Evolutionary conservation across 2,113 vertebrate genomes (phyloP).

Genomic region (Pelmatolapia mariae): DNA sequence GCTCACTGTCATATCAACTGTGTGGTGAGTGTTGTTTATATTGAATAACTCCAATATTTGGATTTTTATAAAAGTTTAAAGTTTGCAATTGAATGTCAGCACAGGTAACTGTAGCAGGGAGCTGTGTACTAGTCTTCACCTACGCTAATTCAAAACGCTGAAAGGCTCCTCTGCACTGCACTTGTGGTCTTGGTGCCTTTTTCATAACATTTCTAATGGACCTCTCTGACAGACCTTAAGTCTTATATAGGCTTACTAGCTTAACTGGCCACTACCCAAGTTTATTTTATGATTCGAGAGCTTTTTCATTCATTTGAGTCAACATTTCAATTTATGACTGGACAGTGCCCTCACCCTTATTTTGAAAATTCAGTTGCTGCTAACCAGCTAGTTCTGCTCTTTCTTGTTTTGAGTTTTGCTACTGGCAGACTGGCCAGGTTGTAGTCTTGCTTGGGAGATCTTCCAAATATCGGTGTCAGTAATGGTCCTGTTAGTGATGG

Average conservation of each 20-base stretch:
- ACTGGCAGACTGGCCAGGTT: not conserved
- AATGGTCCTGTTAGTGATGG: not conserved
- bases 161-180: not conserved
- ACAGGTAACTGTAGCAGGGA: not conserved
- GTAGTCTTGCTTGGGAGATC: not conserved
- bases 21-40: not conserved
- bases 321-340: not conserved
- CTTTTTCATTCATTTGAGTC: not conserved
- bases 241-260: not conserved
- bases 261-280: not conserved
- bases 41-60: not conserved
- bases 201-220: not conserved
- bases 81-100: not conserved
- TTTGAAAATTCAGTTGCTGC: not conserved
- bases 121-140: not conserved
- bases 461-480: not conserved
- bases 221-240: not conserved
- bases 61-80: not conserved
- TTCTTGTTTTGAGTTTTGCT: not conserved
- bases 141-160: not conserved
- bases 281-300: not conserved
- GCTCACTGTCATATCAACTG: not conserved
- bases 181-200: not conserved
- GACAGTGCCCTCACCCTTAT: not conserved
- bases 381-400: not conserved